Conservation (phyloP, 2,113 vertebrate genomes). For the Kryptolebias marmoratus region DNA sequence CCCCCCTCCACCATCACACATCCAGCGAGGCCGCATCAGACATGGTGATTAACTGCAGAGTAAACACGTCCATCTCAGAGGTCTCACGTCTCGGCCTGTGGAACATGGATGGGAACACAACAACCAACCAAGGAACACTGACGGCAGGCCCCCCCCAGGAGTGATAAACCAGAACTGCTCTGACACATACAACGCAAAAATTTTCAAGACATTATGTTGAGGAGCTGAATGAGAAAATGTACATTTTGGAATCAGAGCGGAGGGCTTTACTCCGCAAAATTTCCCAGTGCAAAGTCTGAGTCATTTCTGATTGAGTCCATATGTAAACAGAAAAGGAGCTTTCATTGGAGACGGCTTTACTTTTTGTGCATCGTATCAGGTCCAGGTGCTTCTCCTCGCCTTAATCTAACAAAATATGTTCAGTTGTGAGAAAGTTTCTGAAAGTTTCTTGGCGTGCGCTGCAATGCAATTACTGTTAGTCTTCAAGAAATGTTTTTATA, state of each 20-base stretch:
- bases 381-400: not conserved
- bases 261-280: too few species aligned
- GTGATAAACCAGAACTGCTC: conserved; percentile 25
- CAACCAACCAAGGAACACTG: conserved; percentile 43
- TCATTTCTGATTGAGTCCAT: not conserved
- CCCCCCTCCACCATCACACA: conserved; percentile 54
- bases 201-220: not conserved
- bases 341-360: not conserved
- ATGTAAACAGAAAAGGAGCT: not conserved
- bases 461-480: too few species aligned
- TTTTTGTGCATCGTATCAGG: too few species aligned
- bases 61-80: conserved; percentile 67
- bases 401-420: not conserved
- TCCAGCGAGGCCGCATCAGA: conserved; percentile 70
- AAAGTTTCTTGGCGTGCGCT: not conserved
- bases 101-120: conserved; percentile 48
- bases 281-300: not conserved
- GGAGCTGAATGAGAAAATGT: not conserved
- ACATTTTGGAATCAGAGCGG: not conserved
- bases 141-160: conserved; percentile 12
- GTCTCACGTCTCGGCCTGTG: conserved; percentile 42
- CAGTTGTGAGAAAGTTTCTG: not conserved
- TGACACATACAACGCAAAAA: not conserved
- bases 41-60: conserved; percentile 70
- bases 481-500: too few species aligned